Base-by-base conservation (phyloP, 2,113 vertebrate genomes). In the Peromyscus polionotus region DNA sequence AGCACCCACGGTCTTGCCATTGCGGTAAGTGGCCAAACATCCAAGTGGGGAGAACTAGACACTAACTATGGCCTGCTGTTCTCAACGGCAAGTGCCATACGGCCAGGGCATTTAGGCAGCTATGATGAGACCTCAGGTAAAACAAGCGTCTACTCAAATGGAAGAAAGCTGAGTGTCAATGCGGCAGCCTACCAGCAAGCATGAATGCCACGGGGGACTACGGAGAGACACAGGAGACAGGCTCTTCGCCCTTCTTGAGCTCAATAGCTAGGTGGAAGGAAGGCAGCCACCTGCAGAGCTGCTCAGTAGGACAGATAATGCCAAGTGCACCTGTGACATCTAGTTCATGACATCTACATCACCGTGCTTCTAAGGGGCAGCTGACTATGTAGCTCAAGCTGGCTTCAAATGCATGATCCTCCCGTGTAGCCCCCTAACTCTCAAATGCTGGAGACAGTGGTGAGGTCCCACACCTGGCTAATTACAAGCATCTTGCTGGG, bases 61-160 rank as follows among this genome's bases (percentile, higher is more conserved):
- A 90, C 48, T 51, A 54, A 92, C 5, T 77, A 20, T 16, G 26
- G 61, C 16, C 48, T 54, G n/a, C 86, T 93, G 90, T 89, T 45
- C 65, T n/a, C 67, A 97, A 86, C 45, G 88, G 8, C 39, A 86
- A 12, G 73, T 39, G 73, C 51, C 75, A 42, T 4, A 31, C 28
- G 1, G 57, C 48, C 70, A 57, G 61, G 59, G 42, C 42, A 76
- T 33, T 81, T 13, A 77, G 65, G 88, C 3, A 45, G 84, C 68
- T 68, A 68, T 54, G 59, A 93, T 81, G 51, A 93, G 84, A 65
- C 80, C 51, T 68, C 84, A 57, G 31, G 80, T 54, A 90, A 90
- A 95, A 57, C 6, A 72, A 93, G 86, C 54, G 26, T 13, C 16
- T 61, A 79, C 65, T 77, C 54, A 45, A 61, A 24, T 33, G 36